These are phyloP conservation scores for Sminthurinus aureus DNA, from an alignment of 2,888 invertebrate species.

Conservation along the genomic window DNA sequence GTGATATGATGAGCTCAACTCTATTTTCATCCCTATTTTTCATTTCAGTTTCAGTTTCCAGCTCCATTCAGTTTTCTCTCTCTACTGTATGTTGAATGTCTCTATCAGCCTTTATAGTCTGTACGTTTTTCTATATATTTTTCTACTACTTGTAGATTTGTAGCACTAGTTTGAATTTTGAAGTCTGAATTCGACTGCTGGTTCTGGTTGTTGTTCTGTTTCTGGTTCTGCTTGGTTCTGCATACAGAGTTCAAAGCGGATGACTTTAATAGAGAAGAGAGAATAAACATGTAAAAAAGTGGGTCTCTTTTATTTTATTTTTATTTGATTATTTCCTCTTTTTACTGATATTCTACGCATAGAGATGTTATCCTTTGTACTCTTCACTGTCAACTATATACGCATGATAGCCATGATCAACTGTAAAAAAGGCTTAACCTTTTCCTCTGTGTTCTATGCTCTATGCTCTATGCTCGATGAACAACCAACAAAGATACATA, in stretches of 20 bases:
- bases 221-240: background rate
- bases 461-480: too few species aligned
- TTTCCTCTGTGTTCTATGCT: background rate
- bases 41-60: too few species aligned
- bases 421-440: background rate
- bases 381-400: background rate
- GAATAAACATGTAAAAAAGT: constrained; percentile 2
- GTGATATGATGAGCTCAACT: background rate
- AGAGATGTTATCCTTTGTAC: background rate
- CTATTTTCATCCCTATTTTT: background rate
- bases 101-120: too few species aligned
- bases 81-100: too few species aligned
- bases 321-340: background rate
- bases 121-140: too few species aligned
- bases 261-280: constrained; percentile 12
- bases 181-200: too few species aligned
- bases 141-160: too few species aligned
- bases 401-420: too few species aligned
- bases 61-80: too few species aligned
- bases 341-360: background rate
- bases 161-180: too few species aligned
- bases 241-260: constrained; percentile 4
- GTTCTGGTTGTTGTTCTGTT: background rate
- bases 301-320: background rate
- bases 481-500: background rate